Evolutionary conservation across 1,140 invertebrate species (phyloP).

Genomic region (Bemisia tabaci): DNA sequence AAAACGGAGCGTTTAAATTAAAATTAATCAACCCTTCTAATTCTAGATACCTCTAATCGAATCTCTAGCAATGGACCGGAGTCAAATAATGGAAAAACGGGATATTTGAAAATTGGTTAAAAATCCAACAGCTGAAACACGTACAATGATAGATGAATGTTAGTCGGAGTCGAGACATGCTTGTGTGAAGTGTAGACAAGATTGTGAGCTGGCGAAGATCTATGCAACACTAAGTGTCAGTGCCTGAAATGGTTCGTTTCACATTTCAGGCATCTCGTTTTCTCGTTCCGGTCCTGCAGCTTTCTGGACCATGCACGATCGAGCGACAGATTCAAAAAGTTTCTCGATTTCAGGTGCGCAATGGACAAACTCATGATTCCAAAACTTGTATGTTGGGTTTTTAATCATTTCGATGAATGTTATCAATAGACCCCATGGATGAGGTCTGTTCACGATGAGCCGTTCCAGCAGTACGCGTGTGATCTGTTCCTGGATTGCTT

Average conservation of each 20-base stretch:
- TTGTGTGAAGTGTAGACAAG: too few species aligned
- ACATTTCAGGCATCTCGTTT: not conserved
- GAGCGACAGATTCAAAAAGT: slow-evolving; percentile 87
- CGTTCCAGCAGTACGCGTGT: slow-evolving; percentile 87
- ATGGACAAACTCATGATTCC: slow-evolving; percentile 97
- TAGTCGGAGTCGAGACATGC: not conserved
- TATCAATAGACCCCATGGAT: slow-evolving; percentile 97
- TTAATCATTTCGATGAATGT: slow-evolving; percentile 99
- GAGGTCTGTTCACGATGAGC: slow-evolving; percentile 93
- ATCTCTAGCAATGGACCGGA: too few species aligned
- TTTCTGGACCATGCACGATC: slow-evolving; percentile 70
- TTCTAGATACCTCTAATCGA: too few species aligned
- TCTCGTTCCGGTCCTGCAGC: not conserved
- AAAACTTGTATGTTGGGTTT: slow-evolving; percentile 98
- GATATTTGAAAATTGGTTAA: not conserved
- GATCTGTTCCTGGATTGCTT: slow-evolving; percentile 86
- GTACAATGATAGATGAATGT: not conserved
- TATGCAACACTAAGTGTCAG: too few species aligned
- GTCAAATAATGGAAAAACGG: too few species aligned
- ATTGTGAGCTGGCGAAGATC: too few species aligned
- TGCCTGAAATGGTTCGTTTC: not conserved
- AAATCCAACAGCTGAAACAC: not conserved
- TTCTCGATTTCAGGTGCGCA: slow-evolving; percentile 98
- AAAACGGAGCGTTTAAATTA: not conserved
- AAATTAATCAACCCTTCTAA: too few species aligned